Conservation (phyloP, 37 sponge, comb jelly and placozoan genomes). For the Dysidea cf. avara region DNA sequence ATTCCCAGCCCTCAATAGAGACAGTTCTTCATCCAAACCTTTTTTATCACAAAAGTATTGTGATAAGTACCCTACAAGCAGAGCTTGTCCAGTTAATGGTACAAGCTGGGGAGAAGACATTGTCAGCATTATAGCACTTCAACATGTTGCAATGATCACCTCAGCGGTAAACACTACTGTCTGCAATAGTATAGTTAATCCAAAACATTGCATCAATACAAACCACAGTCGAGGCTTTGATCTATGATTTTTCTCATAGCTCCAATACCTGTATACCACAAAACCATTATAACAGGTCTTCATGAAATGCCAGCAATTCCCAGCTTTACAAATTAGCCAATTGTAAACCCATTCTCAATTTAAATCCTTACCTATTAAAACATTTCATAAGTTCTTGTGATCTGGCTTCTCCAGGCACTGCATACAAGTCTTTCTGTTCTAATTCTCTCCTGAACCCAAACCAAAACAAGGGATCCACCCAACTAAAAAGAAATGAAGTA, state of each 20-base stretch:
- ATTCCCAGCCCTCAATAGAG: too few species aligned
- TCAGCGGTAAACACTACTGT: too few species aligned
- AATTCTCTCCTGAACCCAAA: neutral
- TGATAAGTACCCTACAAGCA: conserved; percentile 7
- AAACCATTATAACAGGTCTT: neutral
- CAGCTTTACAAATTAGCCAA: too few species aligned
- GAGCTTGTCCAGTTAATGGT: neutral
- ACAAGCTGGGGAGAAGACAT: neutral
- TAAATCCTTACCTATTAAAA: conserved; percentile 4
- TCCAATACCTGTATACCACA: too few species aligned
- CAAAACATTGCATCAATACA: too few species aligned
- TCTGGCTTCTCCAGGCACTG: neutral
- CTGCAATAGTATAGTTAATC: too few species aligned
- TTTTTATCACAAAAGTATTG: conserved; percentile 9
- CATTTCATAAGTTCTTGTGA: neutral
- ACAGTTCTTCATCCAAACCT: too few species aligned
- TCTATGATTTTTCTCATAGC: too few species aligned
- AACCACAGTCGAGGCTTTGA: too few species aligned
- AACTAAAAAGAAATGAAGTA: neutral
- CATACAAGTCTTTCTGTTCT: neutral
- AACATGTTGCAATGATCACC: neutral
- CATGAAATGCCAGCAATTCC: neutral
- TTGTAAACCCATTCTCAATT: too few species aligned
- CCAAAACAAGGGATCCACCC: conserved; percentile 11
- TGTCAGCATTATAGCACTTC: neutral